phyloP scores from a whole-genome alignment of 2,888 invertebrate genomes.

The Dryocosmus kuriphilus region DNA sequence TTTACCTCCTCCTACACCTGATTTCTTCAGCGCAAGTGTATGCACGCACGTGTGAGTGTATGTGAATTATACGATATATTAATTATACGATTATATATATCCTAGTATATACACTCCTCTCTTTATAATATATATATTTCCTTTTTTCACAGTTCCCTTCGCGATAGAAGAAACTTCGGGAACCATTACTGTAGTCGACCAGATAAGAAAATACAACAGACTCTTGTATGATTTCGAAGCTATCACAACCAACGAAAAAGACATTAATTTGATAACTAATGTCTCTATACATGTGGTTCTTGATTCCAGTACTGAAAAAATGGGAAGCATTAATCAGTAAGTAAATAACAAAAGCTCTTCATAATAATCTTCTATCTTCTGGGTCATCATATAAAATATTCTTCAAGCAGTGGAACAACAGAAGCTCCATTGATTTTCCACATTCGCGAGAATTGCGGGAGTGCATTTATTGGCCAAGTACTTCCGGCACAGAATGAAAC shows the following conservation, averaged over 20 bases:
- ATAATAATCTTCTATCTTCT: not conserved
- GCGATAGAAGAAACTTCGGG: conserved; percentile 93
- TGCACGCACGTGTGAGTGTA: too few relatives aligned
- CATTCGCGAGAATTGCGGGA: conserved; percentile 87
- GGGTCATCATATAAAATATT: not conserved
- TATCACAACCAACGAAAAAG: conserved; percentile 84
- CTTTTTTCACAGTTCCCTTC: conserved; percentile 86
- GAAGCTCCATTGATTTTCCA: conserved; percentile 86
- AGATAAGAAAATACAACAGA: conserved; percentile 84
- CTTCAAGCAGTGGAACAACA: conserved; percentile 81
- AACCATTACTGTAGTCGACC: conserved; percentile 90
- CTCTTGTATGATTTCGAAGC: conserved; percentile 90
- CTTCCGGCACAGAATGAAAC: conserved; percentile 80
- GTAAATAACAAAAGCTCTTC: conserved; percentile 75
- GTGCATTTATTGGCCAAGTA: conserved; percentile 86
- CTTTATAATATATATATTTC: not conserved
- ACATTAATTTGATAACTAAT: conserved; percentile 87
- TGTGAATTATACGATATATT: too few relatives aligned
- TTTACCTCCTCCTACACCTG: too few relatives aligned
- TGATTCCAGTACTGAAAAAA: conserved; percentile 84
- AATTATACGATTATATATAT: too few relatives aligned
- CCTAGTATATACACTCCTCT: too few relatives aligned
- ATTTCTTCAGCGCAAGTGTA: too few relatives aligned
- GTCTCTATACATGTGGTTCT: conserved; percentile 92
- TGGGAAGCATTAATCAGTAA: conserved; percentile 83